phyloP scores from a whole-genome alignment of 1,140 invertebrate species.

The Dendroctonus valens region DNA sequence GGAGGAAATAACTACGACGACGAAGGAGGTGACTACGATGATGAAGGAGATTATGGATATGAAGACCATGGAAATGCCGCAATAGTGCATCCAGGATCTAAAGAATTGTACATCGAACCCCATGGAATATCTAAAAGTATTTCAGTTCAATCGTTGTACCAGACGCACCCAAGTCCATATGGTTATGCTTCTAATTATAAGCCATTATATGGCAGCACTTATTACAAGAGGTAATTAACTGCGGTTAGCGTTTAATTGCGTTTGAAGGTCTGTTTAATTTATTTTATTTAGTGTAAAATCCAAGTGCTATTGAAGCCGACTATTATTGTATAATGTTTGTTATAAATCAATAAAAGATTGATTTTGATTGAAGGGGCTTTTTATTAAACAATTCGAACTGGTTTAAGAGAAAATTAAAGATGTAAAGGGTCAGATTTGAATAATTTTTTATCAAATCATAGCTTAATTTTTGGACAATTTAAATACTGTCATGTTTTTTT shows the following conservation, averaged over 20 bases:
- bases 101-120: not conserved
- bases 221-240: slow-evolving; percentile 11
- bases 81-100: too few relatives aligned
- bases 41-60: not conserved
- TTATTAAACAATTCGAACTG: too few relatives aligned
- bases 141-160: slow-evolving; percentile 2
- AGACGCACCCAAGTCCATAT: slow-evolving; percentile 9
- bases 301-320: not conserved
- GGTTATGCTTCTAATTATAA: not conserved
- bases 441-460: too few relatives aligned
- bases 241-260: not conserved
- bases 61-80: not conserved
- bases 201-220: not conserved
- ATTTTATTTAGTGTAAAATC: not conserved
- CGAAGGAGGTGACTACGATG: not conserved
- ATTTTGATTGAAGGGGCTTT: too few relatives aligned
- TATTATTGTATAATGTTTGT: too few relatives aligned
- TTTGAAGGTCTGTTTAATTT: not conserved
- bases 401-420: too few relatives aligned
- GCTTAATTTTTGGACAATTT: too few relatives aligned
- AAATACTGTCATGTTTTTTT: too few relatives aligned
- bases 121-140: not conserved
- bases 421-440: too few relatives aligned
- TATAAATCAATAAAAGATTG: too few relatives aligned
- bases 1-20: slow-evolving; percentile 1